Evolutionary conservation across 2,113 vertebrate genomes (phyloP).

Genomic region (Scatophagus argus): DNA sequence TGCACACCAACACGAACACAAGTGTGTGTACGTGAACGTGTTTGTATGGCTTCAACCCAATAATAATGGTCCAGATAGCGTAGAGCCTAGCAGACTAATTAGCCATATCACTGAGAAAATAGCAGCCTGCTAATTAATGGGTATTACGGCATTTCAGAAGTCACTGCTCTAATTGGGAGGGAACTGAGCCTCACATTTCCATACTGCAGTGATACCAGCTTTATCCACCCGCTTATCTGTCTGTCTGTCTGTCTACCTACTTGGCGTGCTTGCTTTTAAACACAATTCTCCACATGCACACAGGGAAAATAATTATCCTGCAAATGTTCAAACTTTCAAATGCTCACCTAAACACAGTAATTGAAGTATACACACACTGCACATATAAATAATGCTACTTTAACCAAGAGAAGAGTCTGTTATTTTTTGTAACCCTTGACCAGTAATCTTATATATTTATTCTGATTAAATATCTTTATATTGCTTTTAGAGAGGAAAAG

Average conservation of each 20-base stretch:
- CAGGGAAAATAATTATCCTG: slow-evolving; percentile 56
- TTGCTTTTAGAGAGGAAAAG: slow-evolving; percentile 89
- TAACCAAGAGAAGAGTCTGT: slow-evolving; percentile 40
- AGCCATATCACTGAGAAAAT: slow-evolving; percentile 99
- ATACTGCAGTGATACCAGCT: slow-evolving; percentile 74
- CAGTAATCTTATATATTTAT: slow-evolving; percentile 92
- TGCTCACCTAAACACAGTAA: slow-evolving; percentile 3
- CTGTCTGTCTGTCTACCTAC: slow-evolving; percentile 63
- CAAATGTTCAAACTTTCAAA: slow-evolving; percentile 29
- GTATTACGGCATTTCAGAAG: slow-evolving; percentile 99
- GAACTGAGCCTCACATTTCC: slow-evolving; percentile 89
- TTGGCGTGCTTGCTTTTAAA: slow-evolving; percentile 72
- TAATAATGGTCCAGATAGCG: slow-evolving; percentile 95
- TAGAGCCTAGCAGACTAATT: slow-evolving; percentile 93
- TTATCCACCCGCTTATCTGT: slow-evolving; percentile 71
- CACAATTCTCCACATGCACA: slow-evolving; percentile 40
- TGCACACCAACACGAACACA: slow-evolving; percentile 5
- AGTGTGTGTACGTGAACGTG: slow-evolving; percentile 54
- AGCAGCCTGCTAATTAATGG: slow-evolving; percentile 99
- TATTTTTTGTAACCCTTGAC: slow-evolving; percentile 85
- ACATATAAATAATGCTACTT: slow-evolving; percentile 12
- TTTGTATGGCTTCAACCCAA: slow-evolving; percentile 79
- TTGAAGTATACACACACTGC: background rate
- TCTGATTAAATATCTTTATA: slow-evolving; percentile 89
- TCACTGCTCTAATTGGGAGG: slow-evolving; percentile 98